Conservation (phyloP, 2,797 vertebrate species). For the Dendrocincla fuliginosa region DNA sequence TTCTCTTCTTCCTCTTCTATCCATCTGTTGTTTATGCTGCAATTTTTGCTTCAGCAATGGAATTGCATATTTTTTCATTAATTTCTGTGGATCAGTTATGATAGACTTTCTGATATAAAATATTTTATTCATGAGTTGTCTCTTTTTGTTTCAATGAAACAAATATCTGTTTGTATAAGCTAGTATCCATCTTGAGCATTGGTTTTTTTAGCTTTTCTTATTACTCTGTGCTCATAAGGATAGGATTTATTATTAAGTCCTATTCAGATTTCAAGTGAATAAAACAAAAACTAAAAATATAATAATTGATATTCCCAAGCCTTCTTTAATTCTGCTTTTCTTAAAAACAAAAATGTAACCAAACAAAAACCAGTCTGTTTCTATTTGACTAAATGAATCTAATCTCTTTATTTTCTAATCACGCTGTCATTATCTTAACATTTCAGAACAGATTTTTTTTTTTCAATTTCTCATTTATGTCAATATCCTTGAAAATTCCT, state of each 20-base stretch:
- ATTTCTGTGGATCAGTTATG: background rate
- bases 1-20: background rate
- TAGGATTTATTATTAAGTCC: background rate
- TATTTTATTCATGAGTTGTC: background rate
- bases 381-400: background rate
- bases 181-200: background rate
- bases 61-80: background rate
- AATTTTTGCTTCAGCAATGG: background rate
- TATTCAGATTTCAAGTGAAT: background rate
- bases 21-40: background rate
- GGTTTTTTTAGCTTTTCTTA: background rate
- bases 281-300: background rate
- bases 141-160: background rate
- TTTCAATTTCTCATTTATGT: constrained; percentile 29
- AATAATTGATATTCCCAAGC: background rate
- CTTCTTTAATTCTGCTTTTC: background rate
- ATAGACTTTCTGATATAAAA: background rate
- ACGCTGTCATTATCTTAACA: background rate
- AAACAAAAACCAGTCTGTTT: background rate
- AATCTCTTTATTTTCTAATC: constrained; percentile 15
- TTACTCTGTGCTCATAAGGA: background rate
- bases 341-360: background rate
- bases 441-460: background rate
- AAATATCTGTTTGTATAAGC: background rate
- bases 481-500: constrained; percentile 49